Evolutionary conservation across 2,888 invertebrate species (phyloP), one percentile per base, ranked within the genome.

Genomic region (Pteria penguin): DNA sequence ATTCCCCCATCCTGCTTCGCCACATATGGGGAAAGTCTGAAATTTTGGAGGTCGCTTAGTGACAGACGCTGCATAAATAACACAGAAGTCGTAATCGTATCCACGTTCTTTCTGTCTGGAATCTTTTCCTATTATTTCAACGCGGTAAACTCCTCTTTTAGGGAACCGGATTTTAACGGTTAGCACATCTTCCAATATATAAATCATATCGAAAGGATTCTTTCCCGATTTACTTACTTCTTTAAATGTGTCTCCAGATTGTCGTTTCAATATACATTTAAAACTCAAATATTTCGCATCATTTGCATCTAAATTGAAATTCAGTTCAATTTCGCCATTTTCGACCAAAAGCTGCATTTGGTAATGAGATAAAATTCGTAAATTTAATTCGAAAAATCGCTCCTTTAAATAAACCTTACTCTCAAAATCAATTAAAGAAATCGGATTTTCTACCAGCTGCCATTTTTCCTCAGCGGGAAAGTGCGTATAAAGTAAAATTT

Each of bases 111-210:
- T 85, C 2, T 85, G 81, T 5, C 80, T 78, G 5, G 73, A 58
- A 63, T 89, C 87, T 71, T 83, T 85, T 0, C 88, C 90, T 22
- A 88, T 88, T 22, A 90, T 81, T 76, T 90, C 90, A 29, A 90
- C 72, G 72, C 86, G 86, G 75, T 86, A 90, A 1, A 72, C 79
- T 5, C 89, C 90, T 2, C 82, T 76, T 8, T 81, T 81, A 8
- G 88, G 89, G 27, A 88, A 84, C 1, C 86, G 78, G 18, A 83
- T 77, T 63, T 82, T 84, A 4, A 86, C 68, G 8, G 82, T 82
- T 8, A 90, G 72, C 18, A 78, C 78, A 69, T 85, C 80, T 26
- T 81, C 79, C 31, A 82, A 84, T 2, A 84, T 81, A 2, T 86
- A 83, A 36, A 87, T 82, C 61, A 87, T 86, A 29, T 86, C 84